Evolutionary conservation across 2,888 invertebrate genomes (phyloP).

Genomic region (Choreutis nemorana): DNA sequence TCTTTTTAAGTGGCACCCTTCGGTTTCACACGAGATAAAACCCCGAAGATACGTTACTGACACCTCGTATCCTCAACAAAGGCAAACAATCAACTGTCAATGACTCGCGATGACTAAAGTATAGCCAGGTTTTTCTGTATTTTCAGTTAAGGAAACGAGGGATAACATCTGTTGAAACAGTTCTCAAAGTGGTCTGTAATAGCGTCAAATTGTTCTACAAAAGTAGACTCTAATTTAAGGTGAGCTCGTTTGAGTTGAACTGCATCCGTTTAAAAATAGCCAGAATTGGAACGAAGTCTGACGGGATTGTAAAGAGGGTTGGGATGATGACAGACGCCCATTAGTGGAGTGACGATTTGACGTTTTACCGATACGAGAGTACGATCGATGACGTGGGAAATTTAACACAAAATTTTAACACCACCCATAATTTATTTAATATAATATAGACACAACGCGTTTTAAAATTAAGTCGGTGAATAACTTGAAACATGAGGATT

Average conservation of each 20-base stretch:
- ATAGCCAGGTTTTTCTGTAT: constrained; percentile 4
- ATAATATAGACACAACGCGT: no score
- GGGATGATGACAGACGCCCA: constrained; percentile 50
- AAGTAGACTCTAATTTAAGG: no score
- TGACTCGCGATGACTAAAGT: constrained; percentile 13
- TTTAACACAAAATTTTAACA: background rate
- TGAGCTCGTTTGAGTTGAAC: constrained; percentile 20
- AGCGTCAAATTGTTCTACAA: no score
- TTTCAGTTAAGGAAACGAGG: background rate
- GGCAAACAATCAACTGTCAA: constrained; percentile 27
- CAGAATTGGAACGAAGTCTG: constrained; percentile 23
- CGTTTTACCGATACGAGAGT: constrained; percentile 34
- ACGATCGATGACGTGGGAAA: constrained; percentile 29
- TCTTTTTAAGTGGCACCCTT: constrained; percentile 41
- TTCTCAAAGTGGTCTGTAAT: no score
- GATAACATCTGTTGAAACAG: no score
- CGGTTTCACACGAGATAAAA: constrained; percentile 34
- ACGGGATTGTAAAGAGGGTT: constrained; percentile 48
- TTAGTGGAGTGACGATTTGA: constrained; percentile 54
- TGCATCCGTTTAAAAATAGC: constrained; percentile 18
- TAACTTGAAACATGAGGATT: background rate
- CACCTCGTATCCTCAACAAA: constrained; percentile 29
- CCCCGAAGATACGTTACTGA: constrained; percentile 23
- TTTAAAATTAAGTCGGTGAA: no score
- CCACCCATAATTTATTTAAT: background rate